phyloP scores from a whole-genome alignment of 2,797 vertebrate species.

The Muscicapa striata region DNA sequence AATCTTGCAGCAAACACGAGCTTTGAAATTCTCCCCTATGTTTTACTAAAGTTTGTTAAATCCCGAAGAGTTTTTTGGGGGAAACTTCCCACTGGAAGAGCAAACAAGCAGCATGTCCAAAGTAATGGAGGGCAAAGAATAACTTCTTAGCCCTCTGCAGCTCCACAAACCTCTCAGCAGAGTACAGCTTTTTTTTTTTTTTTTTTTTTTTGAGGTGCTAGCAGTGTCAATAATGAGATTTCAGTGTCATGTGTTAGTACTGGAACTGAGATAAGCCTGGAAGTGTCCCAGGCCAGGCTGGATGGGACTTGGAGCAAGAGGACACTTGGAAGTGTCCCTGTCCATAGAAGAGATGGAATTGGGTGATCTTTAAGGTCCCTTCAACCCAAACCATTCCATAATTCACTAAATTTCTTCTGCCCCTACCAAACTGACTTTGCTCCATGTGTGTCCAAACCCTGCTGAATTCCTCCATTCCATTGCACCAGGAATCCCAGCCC shows the following conservation, averaged over 20 bases:
- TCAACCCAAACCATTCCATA: neutral
- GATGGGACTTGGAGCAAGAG: neutral
- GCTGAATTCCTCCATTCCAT: accelerated
- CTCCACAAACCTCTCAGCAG: neutral
- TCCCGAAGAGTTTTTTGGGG: neutral
- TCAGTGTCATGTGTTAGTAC: accelerated
- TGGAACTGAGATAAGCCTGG: neutral
- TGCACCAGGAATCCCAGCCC: neutral
- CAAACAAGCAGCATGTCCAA: neutral
- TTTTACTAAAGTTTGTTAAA: neutral
- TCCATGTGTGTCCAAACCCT: accelerated
- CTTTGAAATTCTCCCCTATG: neutral
- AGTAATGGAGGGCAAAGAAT: neutral
- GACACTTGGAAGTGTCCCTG: neutral
- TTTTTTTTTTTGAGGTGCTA: accelerated
- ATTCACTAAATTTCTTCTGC: neutral
- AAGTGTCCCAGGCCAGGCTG: neutral
- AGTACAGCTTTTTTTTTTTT: neutral
- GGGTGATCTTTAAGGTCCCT: neutral
- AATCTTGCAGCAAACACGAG: accelerated
- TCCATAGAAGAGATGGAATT: neutral
- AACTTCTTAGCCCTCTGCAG: neutral
- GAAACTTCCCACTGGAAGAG: neutral
- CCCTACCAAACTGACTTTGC: neutral
- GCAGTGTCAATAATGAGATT: neutral